These are phyloP conservation scores for Heptranchias perlo DNA, from an alignment of 2,113 vertebrate genomes.

Conservation along the genomic window DNA sequence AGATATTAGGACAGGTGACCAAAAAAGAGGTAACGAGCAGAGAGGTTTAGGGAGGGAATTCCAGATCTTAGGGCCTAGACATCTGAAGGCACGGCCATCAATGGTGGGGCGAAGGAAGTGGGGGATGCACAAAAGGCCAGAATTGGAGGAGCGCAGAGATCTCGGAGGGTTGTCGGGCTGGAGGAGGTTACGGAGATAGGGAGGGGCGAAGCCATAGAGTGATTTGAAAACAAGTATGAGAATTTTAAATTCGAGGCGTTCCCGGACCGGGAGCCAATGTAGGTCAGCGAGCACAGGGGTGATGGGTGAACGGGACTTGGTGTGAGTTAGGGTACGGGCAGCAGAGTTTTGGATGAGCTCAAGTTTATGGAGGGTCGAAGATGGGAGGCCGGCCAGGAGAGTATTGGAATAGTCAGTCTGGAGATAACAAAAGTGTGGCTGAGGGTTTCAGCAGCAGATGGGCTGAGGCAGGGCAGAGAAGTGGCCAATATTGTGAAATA, in stretches of 20 bases:
- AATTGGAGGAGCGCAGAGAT: neutral
- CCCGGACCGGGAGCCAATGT: no score
- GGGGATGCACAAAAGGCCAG: neutral
- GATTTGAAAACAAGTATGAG: neutral
- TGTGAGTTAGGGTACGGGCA: no score
- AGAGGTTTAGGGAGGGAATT: neutral
- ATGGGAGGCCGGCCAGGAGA: neutral
- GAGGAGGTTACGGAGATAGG: neutral
- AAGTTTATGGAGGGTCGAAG: neutral
- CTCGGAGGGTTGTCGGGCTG: neutral
- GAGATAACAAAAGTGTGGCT: neutral
- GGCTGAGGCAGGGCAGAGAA: neutral
- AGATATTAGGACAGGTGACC: neutral
- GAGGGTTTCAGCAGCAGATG: neutral
- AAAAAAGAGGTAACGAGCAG: neutral
- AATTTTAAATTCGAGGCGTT: neutral
- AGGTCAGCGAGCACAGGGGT: no score
- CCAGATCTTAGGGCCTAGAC: neutral
- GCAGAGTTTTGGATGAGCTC: neutral
- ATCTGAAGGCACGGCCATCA: neutral
- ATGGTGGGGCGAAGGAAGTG: neutral
- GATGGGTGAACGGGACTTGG: no score
- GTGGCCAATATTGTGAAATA: neutral
- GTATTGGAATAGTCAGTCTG: neutral
- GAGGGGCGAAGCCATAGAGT: neutral